Evolutionary conservation across 2,797 vertebrate genomes (phyloP), one percentile per base, ranked within the genome.

Genomic region (Apogon talboti): DNA sequence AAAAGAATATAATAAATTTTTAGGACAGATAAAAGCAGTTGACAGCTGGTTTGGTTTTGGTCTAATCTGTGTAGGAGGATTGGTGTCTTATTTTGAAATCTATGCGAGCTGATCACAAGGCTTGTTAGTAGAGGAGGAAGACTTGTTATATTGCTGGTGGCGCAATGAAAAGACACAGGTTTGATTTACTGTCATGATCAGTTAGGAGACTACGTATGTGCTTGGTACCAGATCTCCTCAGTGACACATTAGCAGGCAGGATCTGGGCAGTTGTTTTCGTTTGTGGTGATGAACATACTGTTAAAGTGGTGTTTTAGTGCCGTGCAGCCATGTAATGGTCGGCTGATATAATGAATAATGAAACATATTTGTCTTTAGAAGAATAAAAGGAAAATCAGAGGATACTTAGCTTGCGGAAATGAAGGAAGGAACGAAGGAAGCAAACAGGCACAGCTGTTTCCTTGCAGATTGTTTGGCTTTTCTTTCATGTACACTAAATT

Each of bases 261-360:
- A 66, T 51, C 18, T 56, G 37, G 52, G 63, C 48, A 12, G 14
- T 53, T 59, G 58, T 45, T 75, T 21, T 63, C 52, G 56, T 69
- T 68, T 60, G 71, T 59, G 59, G n/a, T 38, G 66, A 58, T 75
- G 68, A 71, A 18, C 56, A 7, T 52, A 37, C 33, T 64, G 16
- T 59, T 46, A 50, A 14, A 65, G 48, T 35, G 37, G 14, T 7
- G 40, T 44, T 75, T 82, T 66, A 47, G 13, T 63, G 52, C 59
- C 40, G 45, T 66, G 15, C 68, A 37, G 76, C 46, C 38, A 49
- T 70, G 47, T 15, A 53, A 62, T 13, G 4, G 49, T 46, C 46
- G 11, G 11, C 11, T 33, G 15, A 33, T 56, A 44, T 55, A 48
- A 67, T 70, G 21, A 67, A 59, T 56, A 58, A 70, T 76, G 40